Conservation (phyloP, 1,140 invertebrate species). For the Atta colombica region DNA sequence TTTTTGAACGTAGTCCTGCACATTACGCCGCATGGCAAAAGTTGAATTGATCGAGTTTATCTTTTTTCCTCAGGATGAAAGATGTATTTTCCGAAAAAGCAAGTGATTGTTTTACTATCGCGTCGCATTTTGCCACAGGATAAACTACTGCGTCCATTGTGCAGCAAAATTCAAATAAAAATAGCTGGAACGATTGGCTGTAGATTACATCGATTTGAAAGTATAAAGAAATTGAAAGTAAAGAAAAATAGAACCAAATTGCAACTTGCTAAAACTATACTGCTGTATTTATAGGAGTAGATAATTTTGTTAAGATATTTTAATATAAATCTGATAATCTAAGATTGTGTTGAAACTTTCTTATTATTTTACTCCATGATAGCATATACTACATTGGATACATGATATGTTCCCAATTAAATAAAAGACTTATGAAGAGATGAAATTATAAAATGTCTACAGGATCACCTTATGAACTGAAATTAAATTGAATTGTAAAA, state of each 20-base stretch:
- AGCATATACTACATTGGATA: not conserved
- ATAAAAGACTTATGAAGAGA: not conserved
- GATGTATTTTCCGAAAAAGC: no score
- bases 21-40: no score
- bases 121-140: no score
- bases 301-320: conserved; percentile 40
- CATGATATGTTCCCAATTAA: not conserved
- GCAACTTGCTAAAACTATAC: conserved; percentile 8
- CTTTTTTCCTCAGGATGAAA: no score
- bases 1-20: no score
- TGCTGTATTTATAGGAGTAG: not conserved
- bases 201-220: not conserved
- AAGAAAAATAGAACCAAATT: not conserved
- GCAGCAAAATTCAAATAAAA: no score
- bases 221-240: not conserved
- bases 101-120: no score
- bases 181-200: not conserved
- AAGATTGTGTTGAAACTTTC: not conserved
- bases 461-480: no score
- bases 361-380: not conserved
- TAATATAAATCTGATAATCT: conserved; percentile 43
- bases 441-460: no score
- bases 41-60: no score
- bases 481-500: no score
- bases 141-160: no score